phyloP scores from a whole-genome alignment of 1,140 invertebrate species.

The Trichoplusia ni region DNA sequence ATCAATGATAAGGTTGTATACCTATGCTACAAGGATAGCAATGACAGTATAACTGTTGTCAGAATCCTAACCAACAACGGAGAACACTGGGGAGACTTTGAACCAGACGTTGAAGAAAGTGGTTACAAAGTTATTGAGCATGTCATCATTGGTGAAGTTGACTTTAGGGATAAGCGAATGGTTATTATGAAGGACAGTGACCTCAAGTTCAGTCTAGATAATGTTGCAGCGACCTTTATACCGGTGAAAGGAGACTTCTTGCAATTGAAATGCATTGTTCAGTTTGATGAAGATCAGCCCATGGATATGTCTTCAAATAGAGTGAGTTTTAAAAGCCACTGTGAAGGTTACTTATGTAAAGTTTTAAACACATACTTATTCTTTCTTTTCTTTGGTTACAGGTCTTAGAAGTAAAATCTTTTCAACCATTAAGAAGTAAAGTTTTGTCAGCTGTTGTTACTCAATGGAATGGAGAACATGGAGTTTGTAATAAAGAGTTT shows the following conservation, averaged over 20 bases:
- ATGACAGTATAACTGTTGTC: slow-evolving; percentile 57
- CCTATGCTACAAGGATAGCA: slow-evolving; percentile 60
- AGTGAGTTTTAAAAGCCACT: slow-evolving; percentile 38
- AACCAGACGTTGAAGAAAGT: slow-evolving; percentile 57
- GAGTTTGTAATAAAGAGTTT: slow-evolving; percentile 80
- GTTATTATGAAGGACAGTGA: slow-evolving; percentile 81
- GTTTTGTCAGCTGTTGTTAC: slow-evolving; percentile 80
- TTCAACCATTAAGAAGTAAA: slow-evolving; percentile 82
- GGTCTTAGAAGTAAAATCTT: slow-evolving; percentile 82
- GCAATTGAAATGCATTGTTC: slow-evolving; percentile 81
- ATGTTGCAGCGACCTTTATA: slow-evolving; percentile 76
- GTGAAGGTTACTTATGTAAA: no score
- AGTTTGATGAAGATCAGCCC: slow-evolving; percentile 78
- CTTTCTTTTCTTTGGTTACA: slow-evolving; percentile 41
- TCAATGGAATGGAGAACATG: slow-evolving; percentile 72
- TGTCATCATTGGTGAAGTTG: slow-evolving; percentile 81
- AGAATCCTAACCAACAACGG: slow-evolving; percentile 68
- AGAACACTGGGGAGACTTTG: slow-evolving; percentile 55
- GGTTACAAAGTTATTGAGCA: slow-evolving; percentile 75
- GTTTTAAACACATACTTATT: not conserved
- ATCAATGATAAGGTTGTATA: slow-evolving; percentile 71
- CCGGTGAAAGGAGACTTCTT: slow-evolving; percentile 85
- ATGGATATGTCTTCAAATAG: slow-evolving; percentile 57
- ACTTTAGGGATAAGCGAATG: slow-evolving; percentile 71
- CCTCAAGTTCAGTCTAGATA: slow-evolving; percentile 81